Base-by-base conservation (phyloP, 2,888 invertebrate genomes). In the Epirrhoe alternata region DNA sequence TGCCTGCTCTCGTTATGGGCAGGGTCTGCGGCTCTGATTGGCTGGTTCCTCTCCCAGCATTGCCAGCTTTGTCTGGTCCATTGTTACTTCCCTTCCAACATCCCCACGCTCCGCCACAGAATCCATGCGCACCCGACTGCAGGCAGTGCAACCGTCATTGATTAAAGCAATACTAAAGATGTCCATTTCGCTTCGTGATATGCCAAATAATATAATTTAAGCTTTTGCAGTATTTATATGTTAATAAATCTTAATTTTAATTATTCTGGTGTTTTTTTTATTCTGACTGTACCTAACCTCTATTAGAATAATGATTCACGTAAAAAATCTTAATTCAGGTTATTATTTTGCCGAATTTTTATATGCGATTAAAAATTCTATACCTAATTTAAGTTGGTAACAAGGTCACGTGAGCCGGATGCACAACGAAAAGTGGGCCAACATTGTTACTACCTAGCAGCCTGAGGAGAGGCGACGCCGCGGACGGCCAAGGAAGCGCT, bases 11-110 rank as follows among this genome's bases (percentile, higher is more conserved):
- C 10, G 92, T 93, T 16, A 93, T 94, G 89, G 92, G 93, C 4
- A 77, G 93, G n/a, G 93, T 94, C 0, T 93, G 93, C 58, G 94
- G 93, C 0, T 92, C 93, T 0, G 94, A 94, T 31, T 94, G 94
- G 93, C 80, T 94, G 61, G 90, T 94, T 12, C 93, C 93, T 0
- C 72, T 93, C 50, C 93, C 93, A 0, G 88, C 90, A 0, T 64
- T 94, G 12, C 91, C 93, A 0, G 77, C 92, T 0, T 77, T 93
- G 0, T 92, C 92, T 0, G 80, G 85, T 0, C 92, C 90, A 3
- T 71, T 89, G 62, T 77, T 93, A 17, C 75, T 93, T n/a, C 93
- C 93, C 0, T 71, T 93, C 3, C 93, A 92, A 47, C 91, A 88
- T 68, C 88, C 83, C 30, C 90, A 86, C 53, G 80, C 80, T 0